Conservation (phyloP, 1,140 invertebrate genomes). For the Samia ricini region DNA sequence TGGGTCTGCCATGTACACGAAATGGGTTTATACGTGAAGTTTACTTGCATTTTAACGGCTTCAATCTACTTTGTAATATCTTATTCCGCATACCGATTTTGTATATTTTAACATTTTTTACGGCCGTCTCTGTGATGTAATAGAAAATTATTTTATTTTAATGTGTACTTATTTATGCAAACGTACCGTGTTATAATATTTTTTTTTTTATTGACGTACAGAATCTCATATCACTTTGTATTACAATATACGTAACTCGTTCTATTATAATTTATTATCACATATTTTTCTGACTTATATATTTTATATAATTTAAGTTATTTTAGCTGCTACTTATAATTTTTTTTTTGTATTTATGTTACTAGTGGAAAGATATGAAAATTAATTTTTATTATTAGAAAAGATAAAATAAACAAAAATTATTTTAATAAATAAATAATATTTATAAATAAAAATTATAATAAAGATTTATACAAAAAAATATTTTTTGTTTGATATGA, state of each 20-base stretch:
- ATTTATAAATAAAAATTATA: no score
- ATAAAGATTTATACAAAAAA: no score
- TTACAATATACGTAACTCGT: neutral
- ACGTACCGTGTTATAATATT: neutral
- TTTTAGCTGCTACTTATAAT: no score
- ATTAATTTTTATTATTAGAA: no score
- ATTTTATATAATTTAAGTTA: no score
- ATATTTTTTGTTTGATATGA: no score
- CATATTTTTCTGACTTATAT: neutral
- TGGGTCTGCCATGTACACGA: neutral
- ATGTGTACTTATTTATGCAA: neutral
- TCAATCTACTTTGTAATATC: slow-evolving; percentile 5
- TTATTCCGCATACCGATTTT: slow-evolving; percentile 9
- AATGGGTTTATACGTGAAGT: neutral
- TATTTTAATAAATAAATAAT: no score
- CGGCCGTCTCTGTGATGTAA: slow-evolving; percentile 2
- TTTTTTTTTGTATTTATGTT: no score
- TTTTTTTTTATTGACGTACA: no score
- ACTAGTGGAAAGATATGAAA: no score
- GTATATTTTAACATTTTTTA: slow-evolving; percentile 10
- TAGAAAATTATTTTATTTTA: neutral
- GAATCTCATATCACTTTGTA: neutral
- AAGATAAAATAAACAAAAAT: no score
- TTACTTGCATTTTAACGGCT: slow-evolving; percentile 5
- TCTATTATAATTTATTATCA: neutral